Evolutionary conservation across 2,113 vertebrate genomes (phyloP).

Genomic region (Calyptommatus sinebrachiatus): DNA sequence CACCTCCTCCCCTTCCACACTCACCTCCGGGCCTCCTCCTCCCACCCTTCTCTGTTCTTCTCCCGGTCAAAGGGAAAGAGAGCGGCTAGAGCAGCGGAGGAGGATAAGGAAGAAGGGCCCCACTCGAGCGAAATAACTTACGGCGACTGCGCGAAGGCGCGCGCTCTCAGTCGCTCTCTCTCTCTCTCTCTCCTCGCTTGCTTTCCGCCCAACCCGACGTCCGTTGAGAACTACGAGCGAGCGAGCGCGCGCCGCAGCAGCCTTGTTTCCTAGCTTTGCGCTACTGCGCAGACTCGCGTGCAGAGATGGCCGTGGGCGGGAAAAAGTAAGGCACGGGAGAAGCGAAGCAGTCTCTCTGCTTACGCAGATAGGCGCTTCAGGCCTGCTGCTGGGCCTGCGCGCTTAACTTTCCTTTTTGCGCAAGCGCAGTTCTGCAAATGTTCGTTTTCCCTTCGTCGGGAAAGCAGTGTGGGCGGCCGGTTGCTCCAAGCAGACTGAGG

Average conservation of each 20-base stretch:
- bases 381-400: too few species aligned
- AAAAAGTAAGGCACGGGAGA: not conserved
- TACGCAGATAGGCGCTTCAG: too few species aligned
- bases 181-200: not conserved
- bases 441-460: too few species aligned
- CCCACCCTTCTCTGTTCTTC: too few species aligned
- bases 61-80: not conserved
- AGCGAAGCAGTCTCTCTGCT: too few species aligned
- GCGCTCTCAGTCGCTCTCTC: conserved; percentile 8
- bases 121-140: conserved; percentile 5
- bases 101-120: too few species aligned
- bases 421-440: too few species aligned
- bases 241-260: not conserved
- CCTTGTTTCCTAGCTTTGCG: not conserved
- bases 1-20: too few species aligned
- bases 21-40: too few species aligned
- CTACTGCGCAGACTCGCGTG: not conserved
- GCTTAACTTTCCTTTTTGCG: too few species aligned
- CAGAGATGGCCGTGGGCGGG: not conserved
- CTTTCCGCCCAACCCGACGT: not conserved
- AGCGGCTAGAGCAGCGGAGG: not conserved
- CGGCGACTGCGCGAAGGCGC: conserved; percentile 17
- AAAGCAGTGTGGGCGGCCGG: not conserved
- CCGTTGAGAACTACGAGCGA: conserved; percentile 16
- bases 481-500: fast-evolving